Conservation (phyloP, 2,888 invertebrate species). For the Cerceris ruficornis region DNA sequence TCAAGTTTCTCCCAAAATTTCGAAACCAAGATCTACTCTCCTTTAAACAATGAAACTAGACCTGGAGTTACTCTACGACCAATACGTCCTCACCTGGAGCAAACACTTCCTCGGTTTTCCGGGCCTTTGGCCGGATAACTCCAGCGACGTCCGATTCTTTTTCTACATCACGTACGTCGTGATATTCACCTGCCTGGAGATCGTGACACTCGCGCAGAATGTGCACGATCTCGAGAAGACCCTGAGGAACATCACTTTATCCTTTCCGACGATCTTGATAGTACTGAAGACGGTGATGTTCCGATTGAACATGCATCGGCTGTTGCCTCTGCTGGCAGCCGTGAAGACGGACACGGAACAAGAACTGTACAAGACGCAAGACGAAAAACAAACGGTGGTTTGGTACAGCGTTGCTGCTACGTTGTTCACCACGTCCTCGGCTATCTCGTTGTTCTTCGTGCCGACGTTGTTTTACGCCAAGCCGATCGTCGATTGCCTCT, state of each 20-base stretch:
- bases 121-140: slow-evolving; percentile 57
- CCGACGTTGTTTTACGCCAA: slow-evolving; percentile 45
- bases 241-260: slow-evolving; percentile 52
- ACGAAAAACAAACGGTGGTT: slow-evolving; percentile 46
- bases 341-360: slow-evolving; percentile 46
- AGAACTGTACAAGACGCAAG: slow-evolving; percentile 41
- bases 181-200: slow-evolving; percentile 47
- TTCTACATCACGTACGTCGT: slow-evolving; percentile 50
- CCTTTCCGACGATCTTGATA: slow-evolving; percentile 56
- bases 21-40: no score
- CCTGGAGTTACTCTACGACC: slow-evolving; percentile 46
- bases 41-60: background rate
- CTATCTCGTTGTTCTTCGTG: slow-evolving; percentile 51
- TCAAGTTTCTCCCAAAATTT: no score
- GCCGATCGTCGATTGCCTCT: slow-evolving; percentile 49
- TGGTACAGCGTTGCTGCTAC: slow-evolving; percentile 55
- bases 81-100: slow-evolving; percentile 55
- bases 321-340: slow-evolving; percentile 41
- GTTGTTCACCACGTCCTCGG: slow-evolving; percentile 53
- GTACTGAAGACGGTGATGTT: slow-evolving; percentile 61
- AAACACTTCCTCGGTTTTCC: slow-evolving; percentile 44
- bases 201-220: slow-evolving; percentile 53
- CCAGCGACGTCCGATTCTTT: slow-evolving; percentile 48
- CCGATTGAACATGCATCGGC: slow-evolving; percentile 51
- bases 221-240: slow-evolving; percentile 54